Base-by-base conservation (phyloP, 2,797 vertebrate species). In the Iguana delicatissima region DNA sequence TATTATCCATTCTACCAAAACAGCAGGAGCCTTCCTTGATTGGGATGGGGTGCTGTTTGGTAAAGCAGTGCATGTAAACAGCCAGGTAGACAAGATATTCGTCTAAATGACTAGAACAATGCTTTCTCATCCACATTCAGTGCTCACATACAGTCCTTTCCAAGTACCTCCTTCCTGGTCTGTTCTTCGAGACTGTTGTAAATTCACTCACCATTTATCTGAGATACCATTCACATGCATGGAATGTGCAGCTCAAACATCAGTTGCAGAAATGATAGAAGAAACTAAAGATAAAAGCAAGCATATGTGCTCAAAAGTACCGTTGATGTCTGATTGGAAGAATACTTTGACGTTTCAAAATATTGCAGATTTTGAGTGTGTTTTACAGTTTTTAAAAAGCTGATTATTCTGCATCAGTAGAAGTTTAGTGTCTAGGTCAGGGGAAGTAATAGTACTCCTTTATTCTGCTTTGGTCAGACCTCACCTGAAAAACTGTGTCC, bases 1-100 rank as follows among this genome's bases (percentile, higher is more conserved):
- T 38, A 82, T 20, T 29, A 90, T 73, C 64, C 46, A 22, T 85
- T 72, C 76, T 67, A 69, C 59, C 84, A 26, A 83, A 81, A 73
- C 5, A 38, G 73, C 16, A 72, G 14, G 6, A 77, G n/a, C 20
- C 32, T 77, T 77, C 3, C 38, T 74, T 74, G 18, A 18, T 77
- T 77, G 38, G 42, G 38, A 42, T 42, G 74, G 74, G 20, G 6
- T 3, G 5, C 8, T 3, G 8, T 42, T 77, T 42, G 22, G 14
- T 42, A 46, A 55, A 55, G 80, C 52, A 81, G 16, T 57, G 52
- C n/a, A 26, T 32, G 22, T 26, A 9, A 84, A 84, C 42, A 84
- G 50, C 81, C 67, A 84, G 72, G 32, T 2, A 52, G 79, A 77
- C 38, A 38, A 29, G 20, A 67, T 69, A 69, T 32, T 69, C 32